Evolutionary conservation across 2,113 vertebrate genomes (phyloP).

Genomic region (Castor canadensis): DNA sequence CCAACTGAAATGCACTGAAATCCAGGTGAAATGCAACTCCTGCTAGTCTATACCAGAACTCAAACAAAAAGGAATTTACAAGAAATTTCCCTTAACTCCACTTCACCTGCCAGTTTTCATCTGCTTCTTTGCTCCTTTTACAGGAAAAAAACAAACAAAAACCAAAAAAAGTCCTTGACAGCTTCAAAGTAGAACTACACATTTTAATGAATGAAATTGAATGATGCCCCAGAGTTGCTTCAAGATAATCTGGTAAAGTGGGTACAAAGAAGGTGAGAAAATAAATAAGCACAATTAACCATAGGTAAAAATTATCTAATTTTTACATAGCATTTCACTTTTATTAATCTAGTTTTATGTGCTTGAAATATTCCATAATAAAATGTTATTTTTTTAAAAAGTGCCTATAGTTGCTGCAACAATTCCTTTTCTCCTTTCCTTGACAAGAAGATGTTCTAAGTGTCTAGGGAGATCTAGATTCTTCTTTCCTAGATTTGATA

Average conservation of each 20-base stretch:
- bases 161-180: background rate
- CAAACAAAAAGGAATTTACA: background rate
- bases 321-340: background rate
- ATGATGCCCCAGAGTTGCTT: background rate
- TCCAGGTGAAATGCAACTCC: background rate
- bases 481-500: background rate
- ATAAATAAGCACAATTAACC: background rate
- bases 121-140: background rate
- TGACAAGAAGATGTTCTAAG: background rate
- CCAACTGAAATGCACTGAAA: background rate
- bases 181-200: background rate
- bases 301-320: background rate
- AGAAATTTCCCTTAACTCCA: background rate
- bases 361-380: background rate
- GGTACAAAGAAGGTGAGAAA: background rate
- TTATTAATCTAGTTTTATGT: background rate
- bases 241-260: background rate
- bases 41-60: background rate
- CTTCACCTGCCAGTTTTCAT: background rate
- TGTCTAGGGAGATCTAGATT: background rate
- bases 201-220: background rate
- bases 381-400: background rate
- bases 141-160: background rate
- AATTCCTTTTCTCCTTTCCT: background rate
- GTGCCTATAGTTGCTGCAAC: background rate